These are phyloP conservation scores for Bombus confusus DNA, from an alignment of 1,140 invertebrate species.

Conservation along the genomic window DNA sequence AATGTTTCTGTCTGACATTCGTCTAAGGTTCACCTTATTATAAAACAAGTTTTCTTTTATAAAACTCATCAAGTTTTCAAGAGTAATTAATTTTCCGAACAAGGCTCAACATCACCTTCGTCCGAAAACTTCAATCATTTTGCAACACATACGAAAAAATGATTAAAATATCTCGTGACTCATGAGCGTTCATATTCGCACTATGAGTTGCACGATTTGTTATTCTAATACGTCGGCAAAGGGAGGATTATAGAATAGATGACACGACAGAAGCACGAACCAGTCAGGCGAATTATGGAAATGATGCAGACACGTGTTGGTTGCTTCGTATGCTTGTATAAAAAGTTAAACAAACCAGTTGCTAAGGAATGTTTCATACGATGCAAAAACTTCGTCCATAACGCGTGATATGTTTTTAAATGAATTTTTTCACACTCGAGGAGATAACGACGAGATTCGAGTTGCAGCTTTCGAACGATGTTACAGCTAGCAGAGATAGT, in stretches of 20 bases:
- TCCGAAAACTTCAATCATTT: not conserved
- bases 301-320: not conserved
- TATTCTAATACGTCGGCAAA: not conserved
- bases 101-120: not conserved
- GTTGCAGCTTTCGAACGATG: not conserved
- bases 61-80: not conserved
- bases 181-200: not conserved
- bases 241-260: not conserved
- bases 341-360: not conserved
- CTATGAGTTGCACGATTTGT: not conserved
- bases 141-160: not conserved
- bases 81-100: not conserved
- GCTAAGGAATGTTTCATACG: not conserved
- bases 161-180: not conserved
- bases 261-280: not conserved
- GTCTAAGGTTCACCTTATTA: too few species aligned
- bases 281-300: constrained; percentile 18
- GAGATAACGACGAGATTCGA: not conserved
- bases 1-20: too few species aligned
- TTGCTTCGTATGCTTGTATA: not conserved
- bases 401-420: not conserved
- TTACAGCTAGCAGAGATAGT: not conserved
- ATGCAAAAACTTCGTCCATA: not conserved
- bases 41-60: too few species aligned
- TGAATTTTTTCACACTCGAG: not conserved